Evolutionary conservation across 2,113 vertebrate species (phyloP).

Genomic region (Oceanodroma tethys): DNA sequence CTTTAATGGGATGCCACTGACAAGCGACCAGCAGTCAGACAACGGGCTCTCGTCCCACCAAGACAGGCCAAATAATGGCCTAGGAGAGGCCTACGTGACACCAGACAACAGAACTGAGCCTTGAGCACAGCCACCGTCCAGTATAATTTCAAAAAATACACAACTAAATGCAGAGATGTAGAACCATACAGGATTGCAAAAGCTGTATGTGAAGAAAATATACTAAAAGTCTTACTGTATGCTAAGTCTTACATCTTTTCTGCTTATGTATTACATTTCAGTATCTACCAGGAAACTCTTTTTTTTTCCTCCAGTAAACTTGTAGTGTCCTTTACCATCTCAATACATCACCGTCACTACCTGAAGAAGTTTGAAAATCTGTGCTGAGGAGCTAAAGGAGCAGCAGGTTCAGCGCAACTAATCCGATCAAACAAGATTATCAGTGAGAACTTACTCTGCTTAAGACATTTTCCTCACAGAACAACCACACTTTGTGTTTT

Average conservation of each 20-base stretch:
- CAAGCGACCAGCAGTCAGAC: background rate
- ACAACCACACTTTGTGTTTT: background rate
- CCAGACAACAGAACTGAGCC: background rate
- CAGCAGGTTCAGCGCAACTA: background rate
- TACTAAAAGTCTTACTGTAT: background rate
- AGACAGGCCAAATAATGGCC: background rate
- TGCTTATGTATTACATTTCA: background rate
- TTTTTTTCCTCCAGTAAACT: background rate
- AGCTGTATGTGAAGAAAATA: background rate
- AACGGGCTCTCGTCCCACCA: background rate
- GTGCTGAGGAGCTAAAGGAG: background rate
- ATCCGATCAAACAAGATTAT: background rate
- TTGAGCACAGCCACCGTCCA: background rate
- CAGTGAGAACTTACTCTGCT: background rate
- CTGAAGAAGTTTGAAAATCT: background rate
- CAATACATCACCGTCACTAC: background rate
- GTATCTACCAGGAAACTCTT: background rate
- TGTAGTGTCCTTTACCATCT: background rate
- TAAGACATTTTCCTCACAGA: background rate
- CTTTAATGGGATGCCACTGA: background rate
- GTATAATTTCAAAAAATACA: background rate
- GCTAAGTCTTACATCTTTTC: background rate
- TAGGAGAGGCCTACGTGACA: background rate
- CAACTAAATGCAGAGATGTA: background rate
- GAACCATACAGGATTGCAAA: background rate